A percentile compares a stretch with the other conserved stretches of the same genome.
Evolutionary conservation across 2,888 invertebrate species (phyloP).

Genomic region (Theodoxus fluviatilis): DNA sequence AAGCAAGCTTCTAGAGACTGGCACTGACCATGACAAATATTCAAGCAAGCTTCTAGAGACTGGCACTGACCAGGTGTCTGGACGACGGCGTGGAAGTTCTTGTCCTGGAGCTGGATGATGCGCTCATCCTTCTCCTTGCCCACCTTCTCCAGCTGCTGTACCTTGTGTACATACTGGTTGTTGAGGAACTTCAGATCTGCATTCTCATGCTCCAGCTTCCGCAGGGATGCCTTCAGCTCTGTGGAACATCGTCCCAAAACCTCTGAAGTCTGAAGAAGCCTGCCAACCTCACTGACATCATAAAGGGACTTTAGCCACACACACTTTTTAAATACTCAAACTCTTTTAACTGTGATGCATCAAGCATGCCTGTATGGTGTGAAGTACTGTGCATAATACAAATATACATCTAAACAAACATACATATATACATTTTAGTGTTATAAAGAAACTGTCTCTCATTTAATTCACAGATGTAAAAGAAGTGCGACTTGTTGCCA

Average conservation of each 20-base stretch:
- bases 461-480: too few relatives aligned
- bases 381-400: not conserved
- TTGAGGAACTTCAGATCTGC: constrained; percentile 72
- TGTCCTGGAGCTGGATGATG: constrained; percentile 69
- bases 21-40: too few relatives aligned
- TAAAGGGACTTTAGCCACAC: too few relatives aligned
- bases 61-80: constrained; percentile 62
- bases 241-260: constrained; percentile 1
- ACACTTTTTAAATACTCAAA: too few relatives aligned
- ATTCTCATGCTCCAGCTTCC: constrained; percentile 66
- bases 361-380: not conserved
- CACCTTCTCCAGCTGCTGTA: constrained; percentile 73
- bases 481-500: too few relatives aligned
- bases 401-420: too few relatives aligned
- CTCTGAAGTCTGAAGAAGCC: not conserved
- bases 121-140: constrained; percentile 70
- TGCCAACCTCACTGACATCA: too few relatives aligned
- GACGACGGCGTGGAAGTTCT: constrained; percentile 66
- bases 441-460: too few relatives aligned
- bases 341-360: too few relatives aligned
- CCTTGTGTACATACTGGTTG: constrained; percentile 70
- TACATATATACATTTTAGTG: too few relatives aligned
- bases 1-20: too few relatives aligned
- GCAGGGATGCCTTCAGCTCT: constrained; percentile 70
- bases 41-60: too few relatives aligned